Percentiles rank a stretch among this genome's conserved stretches.
These are phyloP conservation scores for Circaetus cinerascens DNA, from an alignment of 2,113 vertebrate species.

Conservation along the genomic window DNA sequence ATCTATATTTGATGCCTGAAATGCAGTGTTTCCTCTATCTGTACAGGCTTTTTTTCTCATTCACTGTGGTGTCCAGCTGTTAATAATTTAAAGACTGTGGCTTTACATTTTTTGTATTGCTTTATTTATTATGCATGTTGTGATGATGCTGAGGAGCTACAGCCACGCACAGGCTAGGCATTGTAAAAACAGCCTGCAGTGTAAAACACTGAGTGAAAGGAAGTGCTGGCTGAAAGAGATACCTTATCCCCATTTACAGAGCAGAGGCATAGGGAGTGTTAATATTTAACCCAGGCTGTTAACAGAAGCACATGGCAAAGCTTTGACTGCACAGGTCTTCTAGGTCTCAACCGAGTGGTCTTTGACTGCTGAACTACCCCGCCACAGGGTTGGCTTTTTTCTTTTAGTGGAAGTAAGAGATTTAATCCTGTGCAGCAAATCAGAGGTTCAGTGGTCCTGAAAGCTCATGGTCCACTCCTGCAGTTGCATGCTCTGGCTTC, in stretches of 20 bases:
- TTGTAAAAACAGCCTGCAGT: neutral
- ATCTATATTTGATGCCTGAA: neutral
- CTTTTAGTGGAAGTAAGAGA: neutral
- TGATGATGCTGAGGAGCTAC: neutral
- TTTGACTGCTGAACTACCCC: neutral
- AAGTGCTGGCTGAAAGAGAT: neutral
- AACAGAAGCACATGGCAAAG: neutral
- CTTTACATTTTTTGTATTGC: conserved; percentile 1
- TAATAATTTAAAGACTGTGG: neutral
- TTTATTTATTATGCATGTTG: neutral
- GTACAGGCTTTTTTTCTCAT: neutral
- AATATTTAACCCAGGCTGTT: neutral
- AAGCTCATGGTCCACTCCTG: neutral
- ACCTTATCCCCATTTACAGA: neutral
- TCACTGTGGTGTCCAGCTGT: neutral
- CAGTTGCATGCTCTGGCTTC: neutral
- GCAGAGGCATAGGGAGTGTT: neutral
- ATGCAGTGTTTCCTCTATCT: neutral
- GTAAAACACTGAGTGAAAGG: neutral
- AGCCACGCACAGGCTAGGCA: fast-evolving
- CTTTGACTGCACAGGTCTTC: neutral
- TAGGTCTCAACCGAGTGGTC: neutral
- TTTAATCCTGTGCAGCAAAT: neutral
- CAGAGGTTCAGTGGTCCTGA: neutral
- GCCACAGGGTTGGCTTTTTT: neutral